These are phyloP conservation scores for Celastrina argiolus DNA, from an alignment of 2,888 invertebrate genomes.

Conservation along the genomic window DNA sequence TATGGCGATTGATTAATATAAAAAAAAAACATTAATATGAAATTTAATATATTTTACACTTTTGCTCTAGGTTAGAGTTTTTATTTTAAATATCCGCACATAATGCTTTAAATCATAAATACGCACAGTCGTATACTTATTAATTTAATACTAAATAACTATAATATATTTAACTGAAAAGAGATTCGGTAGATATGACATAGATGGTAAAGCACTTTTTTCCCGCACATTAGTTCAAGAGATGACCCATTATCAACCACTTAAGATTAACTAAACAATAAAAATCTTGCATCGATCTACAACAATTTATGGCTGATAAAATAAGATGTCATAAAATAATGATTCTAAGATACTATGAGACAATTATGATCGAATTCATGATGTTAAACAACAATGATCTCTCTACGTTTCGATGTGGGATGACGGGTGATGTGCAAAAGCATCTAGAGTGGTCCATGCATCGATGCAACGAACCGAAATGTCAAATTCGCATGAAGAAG, in stretches of 20 bases:
- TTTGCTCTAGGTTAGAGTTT: too few relatives aligned
- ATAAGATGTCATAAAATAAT: conserved; percentile 33
- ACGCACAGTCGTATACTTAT: too few relatives aligned
- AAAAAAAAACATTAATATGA: too few relatives aligned
- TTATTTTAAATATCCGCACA: too few relatives aligned
- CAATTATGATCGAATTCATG: conserved; percentile 34
- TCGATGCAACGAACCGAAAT: conserved; percentile 73
- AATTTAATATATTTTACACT: too few relatives aligned
- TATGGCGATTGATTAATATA: too few relatives aligned
- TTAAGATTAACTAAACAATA: not conserved
- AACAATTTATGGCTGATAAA: conserved; percentile 14
- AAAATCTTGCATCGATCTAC: conserved; percentile 2
- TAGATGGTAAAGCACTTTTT: not conserved
- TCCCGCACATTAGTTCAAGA: not conserved
- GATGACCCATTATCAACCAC: not conserved
- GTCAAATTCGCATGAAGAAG: conserved; percentile 66
- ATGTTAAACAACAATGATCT: conserved; percentile 38
- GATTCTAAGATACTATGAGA: conserved; percentile 39
- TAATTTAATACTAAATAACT: too few relatives aligned
- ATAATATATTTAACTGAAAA: not conserved
- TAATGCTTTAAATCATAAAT: too few relatives aligned
- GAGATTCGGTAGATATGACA: not conserved
- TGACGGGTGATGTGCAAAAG: conserved; percentile 67
- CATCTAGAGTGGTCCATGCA: conserved; percentile 75
- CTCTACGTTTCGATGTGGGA: conserved; percentile 43